Base-by-base conservation (phyloP, 1,140 invertebrate species). In the Penaeus chinensis region DNA sequence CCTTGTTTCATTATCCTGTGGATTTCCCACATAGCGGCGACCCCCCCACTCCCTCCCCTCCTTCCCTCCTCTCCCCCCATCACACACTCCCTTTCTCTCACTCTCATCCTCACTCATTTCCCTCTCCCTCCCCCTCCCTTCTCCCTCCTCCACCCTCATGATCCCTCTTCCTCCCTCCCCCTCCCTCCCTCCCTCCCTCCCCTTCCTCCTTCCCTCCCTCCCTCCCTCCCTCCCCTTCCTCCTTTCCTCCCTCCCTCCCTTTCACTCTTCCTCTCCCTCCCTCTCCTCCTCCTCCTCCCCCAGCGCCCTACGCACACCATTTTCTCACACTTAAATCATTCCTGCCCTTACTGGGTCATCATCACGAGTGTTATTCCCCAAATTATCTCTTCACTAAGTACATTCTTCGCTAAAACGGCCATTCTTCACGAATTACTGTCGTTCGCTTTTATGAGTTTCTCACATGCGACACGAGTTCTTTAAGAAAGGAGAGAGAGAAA, bases 291-390 rank as follows among this genome's bases (percentile, higher is more conserved):
- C 20, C 16, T 18, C n/a, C 47, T 77, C 27, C 18, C 11, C 19
- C 18, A 0, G 0, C 18, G n/a, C 4, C 66, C 66, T 71, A n/a
- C 32, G 4, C 19, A 19, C 66, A 71, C 7, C n/a, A n/a, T 32
- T n/a, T 24, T 71, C 66, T n/a, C 32, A 71, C 66, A 19, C 66
- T 71, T 32, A 71, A n/a, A 32, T 71, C 66, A 71, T 19, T 71
- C 66, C n/a, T 20, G 3, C 66, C 66, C 32, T 32, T 22, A 71
- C 11, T 71, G 66, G 4, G 18, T 10, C 18, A 24, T n/a, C 11
- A 71, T 32, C 10, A 22, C 11, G 66, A 71, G 66, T 54, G 11
- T 54, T 54, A 54, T 16, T 11, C 10, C 16, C 11, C 54, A 0
- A 0, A 54, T 54, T 54, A 54, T 16, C 54, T 54, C 54, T 54